Conservation (phyloP, 2,797 vertebrate genomes). For the Psittacula derbiana region DNA sequence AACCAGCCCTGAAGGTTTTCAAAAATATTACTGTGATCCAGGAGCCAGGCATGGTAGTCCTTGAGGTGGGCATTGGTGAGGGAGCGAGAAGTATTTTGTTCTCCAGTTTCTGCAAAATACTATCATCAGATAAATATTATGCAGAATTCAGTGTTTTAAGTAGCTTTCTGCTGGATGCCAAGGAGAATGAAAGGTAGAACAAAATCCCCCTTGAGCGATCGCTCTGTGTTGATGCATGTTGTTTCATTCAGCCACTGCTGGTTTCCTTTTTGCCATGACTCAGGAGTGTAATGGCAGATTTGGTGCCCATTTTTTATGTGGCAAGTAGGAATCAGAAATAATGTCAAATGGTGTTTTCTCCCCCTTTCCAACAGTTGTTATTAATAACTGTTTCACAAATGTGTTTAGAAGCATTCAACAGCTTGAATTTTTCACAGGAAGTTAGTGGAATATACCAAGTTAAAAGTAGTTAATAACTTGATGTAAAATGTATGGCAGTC, state of each 20-base stretch:
- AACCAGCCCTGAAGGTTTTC: constrained; percentile 89
- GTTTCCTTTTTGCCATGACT: not conserved
- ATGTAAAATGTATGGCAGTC: not conserved
- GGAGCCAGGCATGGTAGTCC: constrained; percentile 88
- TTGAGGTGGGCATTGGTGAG: constrained; percentile 83
- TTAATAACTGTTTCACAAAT: not conserved
- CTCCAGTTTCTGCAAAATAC: not conserved
- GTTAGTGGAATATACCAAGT: not conserved
- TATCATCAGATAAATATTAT: not conserved
- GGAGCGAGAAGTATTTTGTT: not conserved
- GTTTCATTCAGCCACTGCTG: not conserved
- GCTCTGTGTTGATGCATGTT: not conserved
- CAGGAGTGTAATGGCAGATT: not conserved
- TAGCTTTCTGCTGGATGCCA: not conserved
- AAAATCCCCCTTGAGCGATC: not conserved
- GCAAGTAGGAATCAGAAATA: not conserved
- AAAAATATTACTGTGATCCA: constrained; percentile 90
- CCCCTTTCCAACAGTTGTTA: not conserved
- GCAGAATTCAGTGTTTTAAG: not conserved
- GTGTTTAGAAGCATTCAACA: not conserved
- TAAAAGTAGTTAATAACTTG: not conserved
- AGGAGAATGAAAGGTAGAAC: not conserved
- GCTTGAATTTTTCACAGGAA: not conserved
- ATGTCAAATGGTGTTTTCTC: not conserved
- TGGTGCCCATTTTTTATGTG: not conserved